Evolutionary conservation across 2,888 invertebrate genomes (phyloP).

Genomic region (Epinotia bilunana): DNA sequence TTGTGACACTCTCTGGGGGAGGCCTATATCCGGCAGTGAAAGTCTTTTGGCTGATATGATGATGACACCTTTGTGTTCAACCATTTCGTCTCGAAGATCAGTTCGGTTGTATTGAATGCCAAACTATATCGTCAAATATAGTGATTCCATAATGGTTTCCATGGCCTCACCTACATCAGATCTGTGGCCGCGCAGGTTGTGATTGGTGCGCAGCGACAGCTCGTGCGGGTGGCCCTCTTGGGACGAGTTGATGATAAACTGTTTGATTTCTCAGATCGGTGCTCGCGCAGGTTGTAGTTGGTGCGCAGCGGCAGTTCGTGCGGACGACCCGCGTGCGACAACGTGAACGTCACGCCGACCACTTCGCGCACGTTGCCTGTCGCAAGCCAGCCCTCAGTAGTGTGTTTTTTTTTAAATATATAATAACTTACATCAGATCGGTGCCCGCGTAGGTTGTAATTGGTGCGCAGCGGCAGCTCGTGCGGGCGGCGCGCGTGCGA

Average conservation of each 20-base stretch:
- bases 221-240: too few species aligned
- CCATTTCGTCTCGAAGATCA: too few species aligned
- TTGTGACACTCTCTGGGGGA: too few species aligned
- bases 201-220: slow-evolving; percentile 96
- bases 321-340: too few species aligned
- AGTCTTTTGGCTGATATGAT: too few species aligned
- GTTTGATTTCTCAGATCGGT: slow-evolving; percentile 98
- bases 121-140: too few species aligned
- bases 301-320: slow-evolving; percentile 94
- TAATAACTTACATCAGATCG: slow-evolving; percentile 92
- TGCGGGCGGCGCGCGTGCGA: slow-evolving; percentile 95
- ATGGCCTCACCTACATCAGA: slow-evolving; percentile 90
- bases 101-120: too few species aligned
- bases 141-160: too few species aligned
- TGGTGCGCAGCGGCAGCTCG: slow-evolving; percentile 94
- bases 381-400: slow-evolving; percentile 82
- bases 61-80: too few species aligned
- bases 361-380: slow-evolving; percentile 97
- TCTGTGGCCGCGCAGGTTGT: slow-evolving; percentile 98
- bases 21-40: too few species aligned
- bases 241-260: too few species aligned
- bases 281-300: slow-evolving; percentile 98
- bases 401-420: background rate
- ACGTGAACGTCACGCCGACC: slow-evolving; percentile 97
- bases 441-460: slow-evolving; percentile 98